A percentile compares a stretch with the other conserved stretches of the same genome.
phyloP scores from a whole-genome alignment of 2,113 vertebrate genomes.

The Macaca nemestrina region DNA sequence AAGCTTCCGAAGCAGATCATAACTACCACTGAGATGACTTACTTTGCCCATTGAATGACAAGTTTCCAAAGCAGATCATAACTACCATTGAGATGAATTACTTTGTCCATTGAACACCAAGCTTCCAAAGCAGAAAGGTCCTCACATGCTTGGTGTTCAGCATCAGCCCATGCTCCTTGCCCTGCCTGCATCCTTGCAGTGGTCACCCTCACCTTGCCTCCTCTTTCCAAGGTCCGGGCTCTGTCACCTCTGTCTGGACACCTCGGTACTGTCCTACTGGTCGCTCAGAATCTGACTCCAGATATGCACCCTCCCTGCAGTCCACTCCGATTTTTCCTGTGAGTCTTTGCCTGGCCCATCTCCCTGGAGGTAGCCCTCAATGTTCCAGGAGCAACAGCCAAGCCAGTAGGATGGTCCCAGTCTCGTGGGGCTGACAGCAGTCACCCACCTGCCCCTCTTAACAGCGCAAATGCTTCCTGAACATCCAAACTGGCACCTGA shows the following conservation, averaged over 20 bases:
- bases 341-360: neutral
- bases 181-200: neutral
- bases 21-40: too few relatives aligned
- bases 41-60: neutral
- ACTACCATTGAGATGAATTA: too few relatives aligned
- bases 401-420: neutral
- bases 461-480: neutral
- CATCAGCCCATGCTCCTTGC: neutral
- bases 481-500: neutral
- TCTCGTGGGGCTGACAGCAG: neutral
- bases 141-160: neutral
- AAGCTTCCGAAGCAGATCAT: neutral
- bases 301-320: neutral
- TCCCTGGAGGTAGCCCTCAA: neutral
- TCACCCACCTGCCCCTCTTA: too few relatives aligned
- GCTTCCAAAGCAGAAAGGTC: neutral
- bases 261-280: too few relatives aligned
- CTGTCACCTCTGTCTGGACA: too few relatives aligned
- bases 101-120: neutral
- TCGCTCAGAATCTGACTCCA: neutral
- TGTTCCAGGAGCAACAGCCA: neutral
- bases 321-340: neutral
- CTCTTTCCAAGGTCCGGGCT: neutral
- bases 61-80: too few relatives aligned
- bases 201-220: fast-evolving